Percentiles rank a stretch among this genome's conserved stretches.
These are phyloP conservation scores for Elysia chlorotica DNA, from an alignment of 1,140 invertebrate genomes.

Conservation along the genomic window DNA sequence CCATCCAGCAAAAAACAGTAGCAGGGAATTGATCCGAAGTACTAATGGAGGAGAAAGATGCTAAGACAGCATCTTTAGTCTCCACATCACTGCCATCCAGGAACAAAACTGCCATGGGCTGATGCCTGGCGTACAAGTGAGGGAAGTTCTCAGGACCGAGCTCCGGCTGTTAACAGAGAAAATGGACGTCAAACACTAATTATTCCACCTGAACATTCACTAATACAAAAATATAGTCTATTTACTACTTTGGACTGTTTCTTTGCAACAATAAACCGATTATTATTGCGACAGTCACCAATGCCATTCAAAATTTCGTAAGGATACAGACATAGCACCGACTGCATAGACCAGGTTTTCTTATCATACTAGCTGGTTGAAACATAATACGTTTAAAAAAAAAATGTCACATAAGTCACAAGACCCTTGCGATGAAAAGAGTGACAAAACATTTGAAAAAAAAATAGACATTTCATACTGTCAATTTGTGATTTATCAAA, in stretches of 20 bases:
- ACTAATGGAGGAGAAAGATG: constrained; percentile 9
- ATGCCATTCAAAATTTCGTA: not conserved
- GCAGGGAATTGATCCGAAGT: constrained; percentile 1
- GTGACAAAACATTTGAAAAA: too few relatives aligned
- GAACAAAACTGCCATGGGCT: constrained; percentile 32
- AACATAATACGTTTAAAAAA: too few relatives aligned
- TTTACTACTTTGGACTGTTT: not conserved
- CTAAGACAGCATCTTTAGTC: not conserved
- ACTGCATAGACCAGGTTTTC: too few relatives aligned
- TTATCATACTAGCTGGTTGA: too few relatives aligned
- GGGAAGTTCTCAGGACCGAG: constrained; percentile 36
- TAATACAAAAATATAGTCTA: not conserved
- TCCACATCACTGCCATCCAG: not conserved
- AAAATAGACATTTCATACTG: too few relatives aligned
- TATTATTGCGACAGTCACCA: not conserved
- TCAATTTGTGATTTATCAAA: too few relatives aligned
- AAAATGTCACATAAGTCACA: too few relatives aligned
- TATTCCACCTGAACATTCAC: not conserved
- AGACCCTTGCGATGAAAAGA: too few relatives aligned
- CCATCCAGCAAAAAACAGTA: constrained; percentile 29
- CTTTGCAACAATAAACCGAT: not conserved
- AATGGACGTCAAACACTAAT: too few relatives aligned
- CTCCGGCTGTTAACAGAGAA: constrained; percentile 29
- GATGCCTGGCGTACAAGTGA: constrained; percentile 23
- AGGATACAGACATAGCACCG: too few relatives aligned